Evolutionary conservation across 2,113 vertebrate species (phyloP).

Genomic region (Actenoides hombroni): DNA sequence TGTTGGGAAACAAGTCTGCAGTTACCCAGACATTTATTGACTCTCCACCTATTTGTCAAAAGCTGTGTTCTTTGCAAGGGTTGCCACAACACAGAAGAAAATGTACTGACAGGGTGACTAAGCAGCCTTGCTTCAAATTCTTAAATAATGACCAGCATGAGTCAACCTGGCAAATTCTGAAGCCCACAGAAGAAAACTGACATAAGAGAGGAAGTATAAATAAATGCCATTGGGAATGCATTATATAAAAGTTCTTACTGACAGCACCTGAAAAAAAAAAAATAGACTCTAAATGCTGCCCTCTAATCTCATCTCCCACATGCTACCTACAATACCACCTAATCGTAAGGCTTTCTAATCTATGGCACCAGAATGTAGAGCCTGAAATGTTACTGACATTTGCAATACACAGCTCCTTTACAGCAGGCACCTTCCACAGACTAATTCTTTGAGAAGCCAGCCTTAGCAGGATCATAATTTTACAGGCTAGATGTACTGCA

Average conservation of each 20-base stretch:
- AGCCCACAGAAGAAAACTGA: background rate
- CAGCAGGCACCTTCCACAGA: background rate
- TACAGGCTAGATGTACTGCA: background rate
- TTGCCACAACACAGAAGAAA: background rate
- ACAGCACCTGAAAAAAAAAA: background rate
- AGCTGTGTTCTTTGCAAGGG: background rate
- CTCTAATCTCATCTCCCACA: background rate
- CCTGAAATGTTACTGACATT: background rate
- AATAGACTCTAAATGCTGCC: background rate
- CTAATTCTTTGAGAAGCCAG: background rate
- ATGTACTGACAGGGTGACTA: background rate
- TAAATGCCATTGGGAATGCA: background rate
- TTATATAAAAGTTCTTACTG: background rate
- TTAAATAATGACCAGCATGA: constrained; percentile 16
- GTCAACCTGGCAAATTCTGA: background rate
- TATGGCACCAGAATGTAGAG: background rate
- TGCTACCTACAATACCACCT: background rate
- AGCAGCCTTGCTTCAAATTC: background rate
- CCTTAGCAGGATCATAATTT: background rate
- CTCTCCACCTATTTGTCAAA: background rate
- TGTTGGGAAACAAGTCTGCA: background rate
- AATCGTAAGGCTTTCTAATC: background rate
- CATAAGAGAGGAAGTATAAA: background rate
- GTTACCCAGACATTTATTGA: background rate
- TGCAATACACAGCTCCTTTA: background rate